Evolutionary conservation across 2,888 invertebrate genomes (phyloP), one percentile per base, ranked within the genome.

Genomic region (Pollenia angustigena): DNA sequence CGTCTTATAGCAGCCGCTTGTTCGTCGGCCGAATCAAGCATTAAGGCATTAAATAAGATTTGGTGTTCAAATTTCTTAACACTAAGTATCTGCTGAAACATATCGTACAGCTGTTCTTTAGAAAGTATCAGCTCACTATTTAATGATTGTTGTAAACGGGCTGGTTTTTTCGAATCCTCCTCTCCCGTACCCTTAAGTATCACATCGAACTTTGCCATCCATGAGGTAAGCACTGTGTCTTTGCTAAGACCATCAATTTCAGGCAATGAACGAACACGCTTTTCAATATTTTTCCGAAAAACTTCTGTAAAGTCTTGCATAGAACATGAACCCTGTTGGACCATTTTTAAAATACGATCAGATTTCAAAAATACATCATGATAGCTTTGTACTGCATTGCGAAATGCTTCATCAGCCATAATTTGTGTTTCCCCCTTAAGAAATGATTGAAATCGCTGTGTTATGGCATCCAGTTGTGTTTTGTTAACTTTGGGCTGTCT

Each of bases 31-130:
- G 99, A 99, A 94, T 99, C 99, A 94, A 99, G 95, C 96, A 98
- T 97, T 92, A 99, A 95, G 89, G 99, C 99, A 95, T 99, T 99
- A 94, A 98, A 99, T 86, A 99, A 95, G 91, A 99, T 96, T 94
- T 99, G 99, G 94, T 99, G 99, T 94, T 99, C 99, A 93, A 99
- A 99, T 94, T 99, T 99, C 95, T 99, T 99, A 78, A 99, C 98
- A 78, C 97, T 97, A 87, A 99, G 95, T 90, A 99, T 99, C 94
- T 99, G 99, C 94, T 99, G 99, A 94, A 99, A 99, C 98, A 99
- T 99, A 94, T 99, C 99, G 94, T 99, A 99, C 12, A 99, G 95
- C 93, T 99, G 99, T 93, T 99, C 99, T 94, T 99, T 99, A 90
- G 98, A 98, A 89, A 99, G 95, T 92, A 99, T 98, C 90, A 97